Percentiles rank a stretch among this genome's conserved stretches.
Conservation (phyloP, 2,113 vertebrate species). For the Tonatia bakeri region DNA sequence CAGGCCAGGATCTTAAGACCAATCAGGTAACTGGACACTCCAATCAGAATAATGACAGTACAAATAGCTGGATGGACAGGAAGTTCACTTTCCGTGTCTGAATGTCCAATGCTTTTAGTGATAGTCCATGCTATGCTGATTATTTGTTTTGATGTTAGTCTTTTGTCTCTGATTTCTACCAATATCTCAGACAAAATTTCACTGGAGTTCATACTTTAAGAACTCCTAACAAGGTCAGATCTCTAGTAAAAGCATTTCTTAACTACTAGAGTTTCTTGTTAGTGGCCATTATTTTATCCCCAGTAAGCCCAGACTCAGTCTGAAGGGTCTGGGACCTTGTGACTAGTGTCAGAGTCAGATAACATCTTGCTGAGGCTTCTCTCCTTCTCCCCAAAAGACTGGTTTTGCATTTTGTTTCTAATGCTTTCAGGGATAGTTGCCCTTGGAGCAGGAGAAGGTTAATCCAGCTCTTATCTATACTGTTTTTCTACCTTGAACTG, state of each 20-base stretch:
- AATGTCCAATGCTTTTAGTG: not conserved
- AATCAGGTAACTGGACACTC: not conserved
- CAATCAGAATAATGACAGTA: not conserved
- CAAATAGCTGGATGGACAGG: not conserved
- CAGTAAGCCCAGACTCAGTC: not conserved
- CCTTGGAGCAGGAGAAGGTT: not conserved
- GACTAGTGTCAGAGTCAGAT: not conserved
- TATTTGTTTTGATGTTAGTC: not conserved
- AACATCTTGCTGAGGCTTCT: not conserved
- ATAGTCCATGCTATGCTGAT: not conserved
- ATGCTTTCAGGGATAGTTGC: not conserved
- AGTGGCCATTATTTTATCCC: not conserved
- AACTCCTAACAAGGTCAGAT: not conserved
- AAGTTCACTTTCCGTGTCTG: not conserved
- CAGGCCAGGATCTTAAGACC: not conserved
- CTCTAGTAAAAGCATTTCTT: not conserved
- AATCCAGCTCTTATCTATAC: not conserved
- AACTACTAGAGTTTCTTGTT: not conserved
- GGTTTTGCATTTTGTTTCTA: conserved; percentile 5
- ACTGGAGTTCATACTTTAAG: not conserved
- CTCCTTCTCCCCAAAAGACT: not conserved
- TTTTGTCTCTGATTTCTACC: not conserved
- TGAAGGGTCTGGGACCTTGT: not conserved
- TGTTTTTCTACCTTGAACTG: not conserved
- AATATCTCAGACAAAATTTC: not conserved